Evolutionary conservation across 2,888 invertebrate species (phyloP), one percentile per base, ranked within the genome.

Genomic region (Tillus elongatus): DNA sequence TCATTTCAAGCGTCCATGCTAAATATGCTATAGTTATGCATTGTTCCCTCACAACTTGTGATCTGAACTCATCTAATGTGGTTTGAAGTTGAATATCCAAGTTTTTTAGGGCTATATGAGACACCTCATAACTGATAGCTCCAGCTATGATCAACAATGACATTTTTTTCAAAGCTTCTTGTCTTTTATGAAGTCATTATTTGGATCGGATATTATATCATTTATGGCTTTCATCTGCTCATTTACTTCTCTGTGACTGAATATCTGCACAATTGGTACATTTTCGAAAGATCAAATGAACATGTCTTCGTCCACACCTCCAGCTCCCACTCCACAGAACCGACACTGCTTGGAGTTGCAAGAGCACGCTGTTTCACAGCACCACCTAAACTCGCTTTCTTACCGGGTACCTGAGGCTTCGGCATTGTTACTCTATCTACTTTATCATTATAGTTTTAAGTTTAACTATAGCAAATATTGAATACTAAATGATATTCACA

Each of bases 161-260:
- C 14, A 96, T 70, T 59, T 82, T 85, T 63, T 87, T 92, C 42
- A 93, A 64, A 46, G 86, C 82, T 40, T 95, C 93, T n/a, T 86
- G 79, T 40, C 96, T 70, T 63, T 89, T 90, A 67, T 90, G 96
- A 96, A 97, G 59, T 92, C 91, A 52, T 83, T 82, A 51, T 73
- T 79, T 29, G 83, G 70, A 66, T 95, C 89, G 2, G 82, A 78
- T 36, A 96, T 74, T 27, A 76, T 72, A 2, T 79, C 80, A 51
- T 79, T 75, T 34, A 89, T 77, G 51, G 75, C 76, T 24, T 79
- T 77, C 61, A 91, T 75, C 39, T 82, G 73, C 46, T 91, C 90
- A 52, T 84, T 83, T 30, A 95, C 71, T 45, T 95, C 93, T 45
- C 84, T 73, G 8, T 77, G 72, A 13, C 89, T 84, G 67, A 86